phyloP scores from a whole-genome alignment of 2,888 invertebrate genomes.

The Arge pagana region DNA sequence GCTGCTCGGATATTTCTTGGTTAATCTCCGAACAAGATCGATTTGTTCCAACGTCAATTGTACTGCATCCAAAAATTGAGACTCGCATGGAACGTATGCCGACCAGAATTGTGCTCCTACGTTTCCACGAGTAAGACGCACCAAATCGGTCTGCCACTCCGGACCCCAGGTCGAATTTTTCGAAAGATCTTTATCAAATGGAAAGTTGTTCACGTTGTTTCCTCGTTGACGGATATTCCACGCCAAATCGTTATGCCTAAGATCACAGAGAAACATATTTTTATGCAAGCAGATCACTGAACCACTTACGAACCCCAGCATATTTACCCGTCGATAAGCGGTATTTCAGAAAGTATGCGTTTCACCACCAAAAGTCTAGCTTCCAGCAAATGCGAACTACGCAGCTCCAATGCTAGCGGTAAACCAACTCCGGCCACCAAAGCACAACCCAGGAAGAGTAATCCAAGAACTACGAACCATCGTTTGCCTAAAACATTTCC shows the following conservation, averaged over 20 bases:
- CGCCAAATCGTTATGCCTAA: constrained; percentile 58
- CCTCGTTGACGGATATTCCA: constrained; percentile 57
- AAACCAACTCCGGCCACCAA: constrained; percentile 57
- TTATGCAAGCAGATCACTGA: too few species aligned
- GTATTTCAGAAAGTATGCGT: constrained; percentile 62
- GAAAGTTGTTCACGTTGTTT: constrained; percentile 53
- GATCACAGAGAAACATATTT: neutral
- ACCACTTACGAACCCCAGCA: neutral
- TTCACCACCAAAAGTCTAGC: constrained; percentile 63
- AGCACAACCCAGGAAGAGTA: constrained; percentile 53
- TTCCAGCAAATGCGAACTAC: constrained; percentile 63
- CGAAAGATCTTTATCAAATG: constrained; percentile 55
- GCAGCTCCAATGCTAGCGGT: constrained; percentile 62
- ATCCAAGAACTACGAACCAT: constrained; percentile 51
- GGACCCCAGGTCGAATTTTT: constrained; percentile 50
- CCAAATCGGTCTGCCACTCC: constrained; percentile 61
- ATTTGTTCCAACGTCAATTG: constrained; percentile 70
- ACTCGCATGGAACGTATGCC: constrained; percentile 63
- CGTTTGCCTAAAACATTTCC: constrained; percentile 42
- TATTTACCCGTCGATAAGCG: constrained; percentile 62
- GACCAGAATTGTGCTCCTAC: constrained; percentile 61
- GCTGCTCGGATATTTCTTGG: constrained; percentile 59
- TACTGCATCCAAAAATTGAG: constrained; percentile 70
- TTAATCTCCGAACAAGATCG: constrained; percentile 67
- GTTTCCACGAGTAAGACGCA: constrained; percentile 58